Base-by-base conservation (phyloP, 1,140 invertebrate species). In the Amphibalanus amphitrite region DNA sequence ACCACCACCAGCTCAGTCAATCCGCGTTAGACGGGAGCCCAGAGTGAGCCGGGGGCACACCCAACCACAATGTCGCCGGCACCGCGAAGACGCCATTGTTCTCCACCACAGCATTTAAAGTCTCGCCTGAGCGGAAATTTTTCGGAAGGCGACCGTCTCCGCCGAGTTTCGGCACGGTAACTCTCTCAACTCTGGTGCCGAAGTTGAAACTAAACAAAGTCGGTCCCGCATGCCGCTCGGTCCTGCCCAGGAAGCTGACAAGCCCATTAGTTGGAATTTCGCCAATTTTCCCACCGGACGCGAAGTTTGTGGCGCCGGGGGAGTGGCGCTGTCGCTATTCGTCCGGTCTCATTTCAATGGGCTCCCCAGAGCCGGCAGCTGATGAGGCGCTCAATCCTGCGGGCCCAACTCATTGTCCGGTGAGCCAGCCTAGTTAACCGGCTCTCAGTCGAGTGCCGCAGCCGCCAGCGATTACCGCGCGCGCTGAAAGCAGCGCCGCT, bases 171-270 rank as follows among this genome's bases (percentile, higher is more conserved):
- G 23, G 47, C 20, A 20, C 47, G 13, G 6, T 59, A 59, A 59
- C 47, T 59, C 47, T 8, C 47, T 17, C 20, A 59, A 59, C 47
- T 59, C 47, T 1, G 13, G 10, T 6, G 47, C 13, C 47, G 1
- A 59, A 59, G 47, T 59, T 59, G 47, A 59, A 59, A 59, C 47
- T 59, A 59, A 59, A 59, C 47, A 59, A 59, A 59, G 47, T 59
- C 47, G 20, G 47, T 23, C 13, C 47, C 47, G 47, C 20, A 23
- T 23, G 20, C 47, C 20, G 47, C 6, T 59, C 47, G 6, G 6
- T 6, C 23, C 13, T 20, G 33, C 33, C 33, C 4, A 38, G 47
- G 47, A 59, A 59, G 13, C 47, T 59, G 47, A 59, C 47, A 59
- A 59, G 47, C 20, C 47, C 47, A 59, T 59, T 59, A 59, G 47